Percentiles rank a stretch among this genome's conserved stretches.
These are phyloP conservation scores for Diacarnus erythraeanus DNA, from an alignment of 37 sponge, comb jelly and placozoan species.

Conservation along the genomic window DNA sequence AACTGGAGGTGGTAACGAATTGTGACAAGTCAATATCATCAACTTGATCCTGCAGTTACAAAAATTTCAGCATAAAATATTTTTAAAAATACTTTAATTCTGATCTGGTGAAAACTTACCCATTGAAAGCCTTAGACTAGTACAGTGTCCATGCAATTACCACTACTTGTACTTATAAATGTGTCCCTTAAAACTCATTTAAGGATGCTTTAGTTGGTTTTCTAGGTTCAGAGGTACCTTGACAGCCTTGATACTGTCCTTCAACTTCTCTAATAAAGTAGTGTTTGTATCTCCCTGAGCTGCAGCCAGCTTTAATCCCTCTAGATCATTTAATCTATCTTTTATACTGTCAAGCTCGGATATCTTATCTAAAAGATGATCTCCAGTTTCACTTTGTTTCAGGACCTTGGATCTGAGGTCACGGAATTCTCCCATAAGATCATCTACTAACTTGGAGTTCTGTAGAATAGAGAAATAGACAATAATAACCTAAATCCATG, in stretches of 20 bases:
- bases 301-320: slow-evolving; percentile 52
- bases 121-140: too few species aligned
- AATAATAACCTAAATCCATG: background rate
- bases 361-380: slow-evolving; percentile 14
- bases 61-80: too few species aligned
- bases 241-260: too few species aligned
- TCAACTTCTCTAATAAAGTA: too few species aligned
- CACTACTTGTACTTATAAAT: too few species aligned
- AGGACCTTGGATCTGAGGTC: slow-evolving; percentile 24
- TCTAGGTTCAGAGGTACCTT: too few species aligned
- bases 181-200: too few species aligned
- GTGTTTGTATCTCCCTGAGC: slow-evolving; percentile 28
- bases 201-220: too few species aligned
- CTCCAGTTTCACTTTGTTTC: background rate
- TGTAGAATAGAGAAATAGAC: background rate
- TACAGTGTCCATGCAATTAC: too few species aligned
- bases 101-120: too few species aligned
- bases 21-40: background rate
- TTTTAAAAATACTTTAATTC: too few species aligned
- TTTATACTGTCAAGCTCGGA: slow-evolving; percentile 5
- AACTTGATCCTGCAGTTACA: background rate
- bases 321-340: slow-evolving; percentile 44
- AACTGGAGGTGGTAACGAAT: background rate
- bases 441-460: slow-evolving; percentile 56
- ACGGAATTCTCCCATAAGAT: slow-evolving; percentile 65